phyloP scores from a whole-genome alignment of 1,140 invertebrate species.

The Eumeta japonica region DNA sequence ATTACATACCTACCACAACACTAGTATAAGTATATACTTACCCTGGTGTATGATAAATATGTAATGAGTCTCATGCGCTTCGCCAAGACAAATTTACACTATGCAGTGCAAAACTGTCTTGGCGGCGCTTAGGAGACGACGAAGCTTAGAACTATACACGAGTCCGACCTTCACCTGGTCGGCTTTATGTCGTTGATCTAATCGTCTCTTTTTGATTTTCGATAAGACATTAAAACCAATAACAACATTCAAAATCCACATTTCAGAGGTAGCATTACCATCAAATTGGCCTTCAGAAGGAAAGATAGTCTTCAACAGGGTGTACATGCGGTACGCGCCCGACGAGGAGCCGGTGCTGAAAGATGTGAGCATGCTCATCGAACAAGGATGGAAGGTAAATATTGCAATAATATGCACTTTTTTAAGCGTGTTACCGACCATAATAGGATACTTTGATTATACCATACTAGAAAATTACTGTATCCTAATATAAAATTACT shows the following conservation, averaged over 20 bases:
- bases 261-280: slow-evolving; percentile 43
- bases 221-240: background rate
- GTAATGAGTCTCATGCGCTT: too few species aligned
- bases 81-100: too few species aligned
- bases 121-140: too few species aligned
- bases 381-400: slow-evolving; percentile 67
- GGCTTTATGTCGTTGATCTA: too few species aligned
- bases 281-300: slow-evolving; percentile 62
- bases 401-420: slow-evolving; percentile 4
- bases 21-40: too few species aligned
- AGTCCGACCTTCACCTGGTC: too few species aligned
- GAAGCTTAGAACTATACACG: too few species aligned
- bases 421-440: slow-evolving; percentile 1
- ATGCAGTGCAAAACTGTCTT: too few species aligned
- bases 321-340: slow-evolving; percentile 66
- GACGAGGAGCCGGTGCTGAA: slow-evolving; percentile 68
- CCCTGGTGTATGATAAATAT: too few species aligned
- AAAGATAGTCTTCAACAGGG: slow-evolving; percentile 63
- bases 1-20: too few species aligned
- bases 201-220: too few species aligned
- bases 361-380: slow-evolving; percentile 62
- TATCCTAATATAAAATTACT: background rate
- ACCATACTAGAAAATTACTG: background rate
- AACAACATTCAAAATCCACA: too few species aligned
- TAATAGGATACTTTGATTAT: background rate